A percentile compares a stretch with the other conserved stretches of the same genome.
These are phyloP conservation scores for Hyposmocoma kahamanoa DNA, from an alignment of 1,140 invertebrate genomes.

Conservation along the genomic window DNA sequence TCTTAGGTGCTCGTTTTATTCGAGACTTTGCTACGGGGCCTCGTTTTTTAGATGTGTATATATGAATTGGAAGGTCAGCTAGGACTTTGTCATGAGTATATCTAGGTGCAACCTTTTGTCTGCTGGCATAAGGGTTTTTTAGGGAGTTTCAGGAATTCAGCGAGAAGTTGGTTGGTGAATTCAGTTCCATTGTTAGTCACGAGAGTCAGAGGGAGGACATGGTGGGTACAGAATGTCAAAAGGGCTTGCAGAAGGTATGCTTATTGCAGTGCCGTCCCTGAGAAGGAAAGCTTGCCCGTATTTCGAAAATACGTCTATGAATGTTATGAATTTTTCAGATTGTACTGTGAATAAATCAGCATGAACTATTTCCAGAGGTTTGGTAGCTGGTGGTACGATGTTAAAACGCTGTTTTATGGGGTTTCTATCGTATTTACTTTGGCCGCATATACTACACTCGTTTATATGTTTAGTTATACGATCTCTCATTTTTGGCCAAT, in stretches of 20 bases:
- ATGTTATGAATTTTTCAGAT: not conserved
- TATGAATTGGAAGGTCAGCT: constrained; percentile 1
- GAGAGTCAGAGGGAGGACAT: not conserved
- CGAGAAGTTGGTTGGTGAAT: constrained; percentile 1
- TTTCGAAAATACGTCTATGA: constrained; percentile 3
- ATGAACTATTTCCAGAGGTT: constrained; percentile 4
- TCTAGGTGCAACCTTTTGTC: constrained; percentile 1
- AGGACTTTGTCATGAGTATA: constrained; percentile 2
- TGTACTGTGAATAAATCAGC: constrained; percentile 1
- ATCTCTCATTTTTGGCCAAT: too few species aligned
- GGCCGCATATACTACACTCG: not conserved
- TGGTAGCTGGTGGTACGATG: not conserved
- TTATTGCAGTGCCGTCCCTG: not conserved
- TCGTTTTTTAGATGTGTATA: constrained; percentile 1
- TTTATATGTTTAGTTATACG: constrained; percentile 2
- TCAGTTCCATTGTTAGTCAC: not conserved
- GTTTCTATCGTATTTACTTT: constrained; percentile 4
- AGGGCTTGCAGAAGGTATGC: constrained; percentile 1
- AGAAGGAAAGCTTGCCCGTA: constrained; percentile 2
- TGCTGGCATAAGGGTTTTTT: not conserved
- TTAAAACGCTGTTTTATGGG: not conserved
- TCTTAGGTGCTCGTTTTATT: not conserved
- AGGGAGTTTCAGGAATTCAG: not conserved
- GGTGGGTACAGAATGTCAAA: not conserved
- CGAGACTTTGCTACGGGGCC: constrained; percentile 1